These are phyloP conservation scores for Drosophila parabipectinata DNA, from an alignment of 1,140 invertebrate species.

Conservation along the genomic window DNA sequence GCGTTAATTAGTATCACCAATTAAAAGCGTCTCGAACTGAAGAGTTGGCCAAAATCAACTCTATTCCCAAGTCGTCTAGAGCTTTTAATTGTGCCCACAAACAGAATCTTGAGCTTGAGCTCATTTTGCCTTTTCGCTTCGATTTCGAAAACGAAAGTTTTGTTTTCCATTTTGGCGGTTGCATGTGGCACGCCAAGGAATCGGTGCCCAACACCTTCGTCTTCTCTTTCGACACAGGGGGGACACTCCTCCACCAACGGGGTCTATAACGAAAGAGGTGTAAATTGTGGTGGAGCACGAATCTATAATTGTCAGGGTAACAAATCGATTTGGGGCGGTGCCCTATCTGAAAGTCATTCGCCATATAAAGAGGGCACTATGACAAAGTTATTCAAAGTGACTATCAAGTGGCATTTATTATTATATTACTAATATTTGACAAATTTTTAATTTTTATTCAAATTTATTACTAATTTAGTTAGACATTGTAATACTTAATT, in stretches of 20 bases:
- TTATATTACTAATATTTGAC: too few species aligned
- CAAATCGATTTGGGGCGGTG: slow-evolving; percentile 22
- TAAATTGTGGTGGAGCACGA: slow-evolving; percentile 48
- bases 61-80: slow-evolving; percentile 16
- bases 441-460: too few species aligned
- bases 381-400: too few species aligned
- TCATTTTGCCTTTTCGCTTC: slow-evolving; percentile 19
- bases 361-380: too few species aligned
- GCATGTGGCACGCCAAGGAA: slow-evolving; percentile 65
- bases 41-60: slow-evolving; percentile 38
- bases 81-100: slow-evolving; percentile 80
- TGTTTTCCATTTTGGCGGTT: slow-evolving; percentile 39
- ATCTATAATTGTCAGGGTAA: slow-evolving; percentile 34
- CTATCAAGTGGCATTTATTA: too few species aligned
- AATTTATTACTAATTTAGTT: too few species aligned
- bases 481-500: too few species aligned
- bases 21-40: slow-evolving; percentile 45
- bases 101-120: slow-evolving; percentile 58
- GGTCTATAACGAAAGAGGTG: slow-evolving; percentile 29
- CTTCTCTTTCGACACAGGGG: not conserved
- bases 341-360: not conserved
- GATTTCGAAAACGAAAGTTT: slow-evolving; percentile 64
- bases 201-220: slow-evolving; percentile 33
- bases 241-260: not conserved
- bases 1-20: slow-evolving; percentile 70